Evolutionary conservation across 2,113 vertebrate species (phyloP).

Genomic region (Campylorhamphus procurvoides): DNA sequence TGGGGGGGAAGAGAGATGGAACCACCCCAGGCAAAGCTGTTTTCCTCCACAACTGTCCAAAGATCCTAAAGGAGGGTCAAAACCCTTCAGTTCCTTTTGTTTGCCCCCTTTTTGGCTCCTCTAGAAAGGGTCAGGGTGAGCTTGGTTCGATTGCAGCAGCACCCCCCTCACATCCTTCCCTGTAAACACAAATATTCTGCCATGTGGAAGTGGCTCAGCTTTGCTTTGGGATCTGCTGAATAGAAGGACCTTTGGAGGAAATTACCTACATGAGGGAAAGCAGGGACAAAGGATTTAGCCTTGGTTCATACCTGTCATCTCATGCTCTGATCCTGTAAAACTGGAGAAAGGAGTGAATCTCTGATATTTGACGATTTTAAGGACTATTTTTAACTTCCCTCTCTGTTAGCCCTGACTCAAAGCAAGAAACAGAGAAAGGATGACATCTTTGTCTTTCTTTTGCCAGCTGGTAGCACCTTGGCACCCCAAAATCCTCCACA

Average conservation of each 20-base stretch:
- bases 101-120: neutral
- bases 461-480: neutral
- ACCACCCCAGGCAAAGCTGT: neutral
- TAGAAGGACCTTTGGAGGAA: neutral
- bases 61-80: neutral
- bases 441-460: neutral
- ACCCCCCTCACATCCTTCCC: neutral
- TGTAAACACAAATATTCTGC: neutral
- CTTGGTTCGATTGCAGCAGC: fast-evolving
- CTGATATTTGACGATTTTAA: neutral
- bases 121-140: neutral
- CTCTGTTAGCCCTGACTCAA: neutral
- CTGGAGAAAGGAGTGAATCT: neutral
- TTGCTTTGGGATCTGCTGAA: neutral
- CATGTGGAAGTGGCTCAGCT: neutral
- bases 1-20: fast-evolving
- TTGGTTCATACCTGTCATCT: neutral
- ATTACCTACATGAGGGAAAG: neutral
- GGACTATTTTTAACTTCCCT: neutral
- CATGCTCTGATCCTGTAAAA: neutral
- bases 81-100: neutral
- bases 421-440: neutral
- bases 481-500: neutral
- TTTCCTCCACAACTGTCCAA: neutral
- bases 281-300: neutral